Percentiles rank a stretch among this genome's conserved stretches.
These are phyloP conservation scores for Anseranas semipalmata DNA, from an alignment of 2,113 vertebrate species.

Conservation along the genomic window DNA sequence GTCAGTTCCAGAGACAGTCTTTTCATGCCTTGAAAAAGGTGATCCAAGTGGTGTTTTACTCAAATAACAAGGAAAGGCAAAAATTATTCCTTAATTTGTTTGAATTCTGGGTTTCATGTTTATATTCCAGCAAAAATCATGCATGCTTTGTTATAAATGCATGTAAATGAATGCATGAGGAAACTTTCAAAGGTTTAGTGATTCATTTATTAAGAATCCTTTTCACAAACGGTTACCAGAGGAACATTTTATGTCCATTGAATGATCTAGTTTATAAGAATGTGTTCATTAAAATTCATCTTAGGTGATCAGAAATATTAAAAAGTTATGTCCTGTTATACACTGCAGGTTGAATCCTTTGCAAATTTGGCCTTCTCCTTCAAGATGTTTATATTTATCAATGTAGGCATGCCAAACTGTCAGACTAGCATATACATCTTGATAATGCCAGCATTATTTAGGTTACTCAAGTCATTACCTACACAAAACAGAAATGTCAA, in stretches of 20 bases:
- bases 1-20: background rate
- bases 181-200: background rate
- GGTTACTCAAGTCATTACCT: slow-evolving; percentile 38
- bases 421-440: slow-evolving; percentile 5
- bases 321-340: background rate
- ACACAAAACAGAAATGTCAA: slow-evolving; percentile 21
- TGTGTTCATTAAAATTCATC: slow-evolving; percentile 9
- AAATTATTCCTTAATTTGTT: background rate
- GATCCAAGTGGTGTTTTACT: background rate
- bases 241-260: slow-evolving; percentile 13
- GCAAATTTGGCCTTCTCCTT: slow-evolving; percentile 32
- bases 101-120: background rate
- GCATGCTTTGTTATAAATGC: background rate
- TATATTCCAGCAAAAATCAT: background rate
- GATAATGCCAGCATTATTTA: slow-evolving; percentile 30
- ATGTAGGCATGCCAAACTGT: background rate
- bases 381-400: slow-evolving; percentile 9
- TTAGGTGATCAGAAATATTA: background rate
- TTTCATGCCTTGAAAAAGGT: background rate
- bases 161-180: background rate
- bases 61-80: background rate
- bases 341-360: background rate
- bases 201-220: slow-evolving; percentile 18
- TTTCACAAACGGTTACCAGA: slow-evolving; percentile 8
- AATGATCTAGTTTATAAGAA: slow-evolving; percentile 27